Percentiles rank a stretch among this genome's conserved stretches.
Conservation (phyloP, 1,140 invertebrate genomes). For the Halesus radiatus region DNA sequence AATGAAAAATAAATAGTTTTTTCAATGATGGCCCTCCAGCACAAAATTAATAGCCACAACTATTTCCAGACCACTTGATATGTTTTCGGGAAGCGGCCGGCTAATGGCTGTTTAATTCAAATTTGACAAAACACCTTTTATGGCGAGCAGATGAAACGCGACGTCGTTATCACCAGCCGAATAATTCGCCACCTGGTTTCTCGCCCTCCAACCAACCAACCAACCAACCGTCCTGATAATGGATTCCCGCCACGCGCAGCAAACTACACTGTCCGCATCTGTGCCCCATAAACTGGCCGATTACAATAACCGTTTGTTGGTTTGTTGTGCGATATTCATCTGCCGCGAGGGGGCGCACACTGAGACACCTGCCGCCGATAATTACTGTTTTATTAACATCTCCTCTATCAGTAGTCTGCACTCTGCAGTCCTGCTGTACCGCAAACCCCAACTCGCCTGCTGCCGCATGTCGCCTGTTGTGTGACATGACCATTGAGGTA, state of each 20-base stretch:
- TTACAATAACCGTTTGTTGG: constrained; percentile 22
- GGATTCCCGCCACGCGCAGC: constrained; percentile 14
- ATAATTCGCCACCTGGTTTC: constrained; percentile 21
- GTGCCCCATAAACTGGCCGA: constrained; percentile 22
- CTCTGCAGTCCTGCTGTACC: no score
- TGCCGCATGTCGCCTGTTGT: no score
- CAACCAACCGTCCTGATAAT: not conserved
- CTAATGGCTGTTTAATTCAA: no score
- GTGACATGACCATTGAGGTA: no score
- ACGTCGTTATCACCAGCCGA: constrained; percentile 21
- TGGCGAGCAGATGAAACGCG: constrained; percentile 24
- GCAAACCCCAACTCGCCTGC: no score
- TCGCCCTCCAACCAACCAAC: no score
- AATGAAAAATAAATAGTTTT: no score
- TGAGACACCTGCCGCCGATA: not conserved
- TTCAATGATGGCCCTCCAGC: no score
- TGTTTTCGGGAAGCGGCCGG: not conserved
- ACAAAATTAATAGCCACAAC: not conserved
- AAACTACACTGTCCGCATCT: constrained; percentile 25
- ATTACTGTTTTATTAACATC: constrained; percentile 8
- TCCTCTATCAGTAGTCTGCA: not conserved
- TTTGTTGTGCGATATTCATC: constrained; percentile 18
- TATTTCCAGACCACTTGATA: not conserved
- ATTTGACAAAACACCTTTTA: constrained; percentile 14
- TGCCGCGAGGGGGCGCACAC: not conserved